Percentiles rank a stretch among this genome's conserved stretches.
These are phyloP conservation scores for Orycteropus afer DNA, from an alignment of 2,113 vertebrate species.

Conservation along the genomic window DNA sequence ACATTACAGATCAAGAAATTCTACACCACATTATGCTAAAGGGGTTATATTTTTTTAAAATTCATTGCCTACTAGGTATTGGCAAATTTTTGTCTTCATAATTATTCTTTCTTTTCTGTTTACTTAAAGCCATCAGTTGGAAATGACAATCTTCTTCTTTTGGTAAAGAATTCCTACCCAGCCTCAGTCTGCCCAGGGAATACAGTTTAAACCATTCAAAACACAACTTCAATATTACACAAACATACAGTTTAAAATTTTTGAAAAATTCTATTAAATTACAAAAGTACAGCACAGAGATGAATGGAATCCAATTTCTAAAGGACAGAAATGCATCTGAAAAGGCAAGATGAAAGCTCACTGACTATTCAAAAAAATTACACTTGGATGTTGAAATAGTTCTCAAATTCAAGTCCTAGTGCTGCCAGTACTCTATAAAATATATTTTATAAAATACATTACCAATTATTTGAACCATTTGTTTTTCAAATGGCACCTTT, in stretches of 20 bases:
- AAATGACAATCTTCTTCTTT: conserved; percentile 37
- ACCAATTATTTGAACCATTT: background rate
- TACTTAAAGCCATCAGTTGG: conserved; percentile 25
- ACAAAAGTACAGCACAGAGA: conserved; percentile 4
- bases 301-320: conserved; percentile 45
- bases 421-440: conserved; percentile 12
- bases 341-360: conserved; percentile 4
- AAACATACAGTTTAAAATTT: conserved; percentile 48
- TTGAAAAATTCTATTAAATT: background rate
- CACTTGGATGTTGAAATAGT: background rate
- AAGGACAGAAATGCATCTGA: background rate
- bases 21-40: background rate
- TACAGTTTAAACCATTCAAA: conserved; percentile 48
- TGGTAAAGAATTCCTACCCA: conserved; percentile 32
- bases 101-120: background rate
- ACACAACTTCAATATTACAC: conserved; percentile 46
- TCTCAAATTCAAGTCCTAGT: conserved; percentile 25
- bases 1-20: background rate
- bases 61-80: background rate
- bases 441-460: conserved; percentile 25
- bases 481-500: background rate
- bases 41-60: background rate
- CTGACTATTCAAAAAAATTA: conserved; percentile 15
- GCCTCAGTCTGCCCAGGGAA: conserved; percentile 17
- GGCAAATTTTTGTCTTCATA: background rate